Evolutionary conservation across 1,140 invertebrate species (phyloP).

Genomic region (Dicyema japonicum): DNA sequence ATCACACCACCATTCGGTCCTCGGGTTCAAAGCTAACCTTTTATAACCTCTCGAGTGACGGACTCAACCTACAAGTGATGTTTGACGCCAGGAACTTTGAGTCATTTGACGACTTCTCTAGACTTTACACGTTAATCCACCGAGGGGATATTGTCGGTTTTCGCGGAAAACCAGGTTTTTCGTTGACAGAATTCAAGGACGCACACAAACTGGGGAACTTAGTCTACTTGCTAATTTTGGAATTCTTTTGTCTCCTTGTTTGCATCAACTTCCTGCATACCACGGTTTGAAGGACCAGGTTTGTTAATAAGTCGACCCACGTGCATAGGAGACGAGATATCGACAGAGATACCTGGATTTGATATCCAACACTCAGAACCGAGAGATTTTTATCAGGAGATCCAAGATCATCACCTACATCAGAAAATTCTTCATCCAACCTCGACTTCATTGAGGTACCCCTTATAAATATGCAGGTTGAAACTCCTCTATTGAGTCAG

Average conservation of each 20-base stretch:
- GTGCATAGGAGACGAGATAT: conserved; percentile 33
- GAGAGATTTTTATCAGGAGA: conserved; percentile 1
- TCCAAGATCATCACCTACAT: conserved; percentile 3
- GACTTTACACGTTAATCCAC: conserved; percentile 38
- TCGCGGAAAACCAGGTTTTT: conserved; percentile 52
- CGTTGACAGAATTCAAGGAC: too few relatives aligned
- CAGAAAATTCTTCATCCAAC: conserved; percentile 14
- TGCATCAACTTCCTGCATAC: conserved; percentile 84
- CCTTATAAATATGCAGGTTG: too few relatives aligned
- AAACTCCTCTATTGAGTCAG: conserved; percentile 99
- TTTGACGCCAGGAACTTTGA: too few relatives aligned
- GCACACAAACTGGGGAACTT: conserved; percentile 85
- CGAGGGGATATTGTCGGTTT: conserved; percentile 83
- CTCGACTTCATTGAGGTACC: conserved; percentile 76
- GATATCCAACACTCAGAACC: conserved; percentile 24
- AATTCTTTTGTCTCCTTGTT: conserved; percentile 56
- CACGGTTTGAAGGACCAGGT: conserved; percentile 91
- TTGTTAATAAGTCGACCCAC: too few relatives aligned
- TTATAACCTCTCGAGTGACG: too few relatives aligned
- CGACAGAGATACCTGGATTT: conserved; percentile 81
- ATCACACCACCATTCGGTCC: conserved; percentile 64
- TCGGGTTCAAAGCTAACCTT: too few relatives aligned
- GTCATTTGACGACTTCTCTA: conserved; percentile 24
- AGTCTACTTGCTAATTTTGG: conserved; percentile 58
- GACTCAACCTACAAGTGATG: too few relatives aligned